Evolutionary conservation across 2,888 invertebrate species (phyloP).

Genomic region (Caenorhabditis sp.): DNA sequence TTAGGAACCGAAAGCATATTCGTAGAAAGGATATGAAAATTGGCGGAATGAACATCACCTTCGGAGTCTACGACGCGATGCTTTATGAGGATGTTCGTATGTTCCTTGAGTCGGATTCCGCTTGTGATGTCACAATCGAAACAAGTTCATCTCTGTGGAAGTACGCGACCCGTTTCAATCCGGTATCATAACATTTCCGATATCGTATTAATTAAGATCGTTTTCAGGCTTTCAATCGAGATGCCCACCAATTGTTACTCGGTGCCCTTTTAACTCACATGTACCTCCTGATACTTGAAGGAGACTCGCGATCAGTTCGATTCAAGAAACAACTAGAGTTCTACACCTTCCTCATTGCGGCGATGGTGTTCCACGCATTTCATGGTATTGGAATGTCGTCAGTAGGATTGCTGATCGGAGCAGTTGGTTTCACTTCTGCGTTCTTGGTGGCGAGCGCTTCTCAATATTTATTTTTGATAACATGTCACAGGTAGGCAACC

Average conservation of each 20-base stretch:
- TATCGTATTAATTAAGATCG: background rate
- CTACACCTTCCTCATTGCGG: background rate
- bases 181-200: background rate
- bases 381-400: background rate
- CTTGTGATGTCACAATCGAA: conserved; percentile 1
- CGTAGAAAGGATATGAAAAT: conserved; percentile 4
- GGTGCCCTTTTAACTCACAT: background rate
- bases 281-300: conserved; percentile 2
- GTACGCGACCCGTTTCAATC: background rate
- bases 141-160: conserved; percentile 14
- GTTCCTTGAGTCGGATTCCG: conserved; percentile 7
- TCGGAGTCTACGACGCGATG: conserved; percentile 2
- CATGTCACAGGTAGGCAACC: no score
- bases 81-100: conserved; percentile 11
- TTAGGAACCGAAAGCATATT: conserved; percentile 6
- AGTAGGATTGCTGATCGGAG: background rate
- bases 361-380: background rate
- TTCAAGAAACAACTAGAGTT: background rate
- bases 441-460: background rate
- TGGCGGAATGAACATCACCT: background rate
- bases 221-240: background rate
- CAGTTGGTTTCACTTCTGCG: background rate
- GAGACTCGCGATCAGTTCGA: background rate
- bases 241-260: conserved; percentile 1
- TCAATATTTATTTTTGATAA: background rate